Conservation (phyloP, 2,113 vertebrate genomes). For the Calidris pugnax region DNA sequence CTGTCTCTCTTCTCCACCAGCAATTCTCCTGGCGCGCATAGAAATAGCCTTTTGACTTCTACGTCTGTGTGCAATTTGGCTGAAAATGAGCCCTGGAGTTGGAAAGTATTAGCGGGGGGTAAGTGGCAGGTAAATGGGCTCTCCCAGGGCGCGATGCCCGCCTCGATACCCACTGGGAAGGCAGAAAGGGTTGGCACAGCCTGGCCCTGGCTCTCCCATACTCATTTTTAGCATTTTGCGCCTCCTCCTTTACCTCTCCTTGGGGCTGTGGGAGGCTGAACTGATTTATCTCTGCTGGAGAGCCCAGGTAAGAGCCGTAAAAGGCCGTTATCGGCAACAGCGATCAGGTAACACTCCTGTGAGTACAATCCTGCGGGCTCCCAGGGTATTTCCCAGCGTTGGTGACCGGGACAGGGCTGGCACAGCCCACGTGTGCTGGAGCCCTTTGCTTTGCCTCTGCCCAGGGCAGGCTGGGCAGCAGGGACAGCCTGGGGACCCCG, state of each 20-base stretch:
- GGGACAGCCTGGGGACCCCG: background rate
- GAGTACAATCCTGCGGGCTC: background rate
- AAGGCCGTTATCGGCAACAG: background rate
- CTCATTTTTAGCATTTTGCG: background rate
- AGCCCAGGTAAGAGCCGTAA: background rate
- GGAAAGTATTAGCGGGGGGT: background rate
- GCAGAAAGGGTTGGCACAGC: background rate
- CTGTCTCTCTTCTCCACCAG: background rate
- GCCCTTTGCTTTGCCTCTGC: background rate
- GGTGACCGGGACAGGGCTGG: fast-evolving
- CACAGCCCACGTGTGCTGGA: background rate
- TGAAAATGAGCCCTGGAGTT: slow-evolving; percentile 15
- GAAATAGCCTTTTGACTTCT: slow-evolving; percentile 50
- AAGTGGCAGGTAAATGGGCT: background rate
- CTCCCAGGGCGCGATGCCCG: background rate
- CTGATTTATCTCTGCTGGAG: background rate
- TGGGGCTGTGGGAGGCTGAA: background rate
- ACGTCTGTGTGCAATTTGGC: background rate
- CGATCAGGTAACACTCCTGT: background rate
- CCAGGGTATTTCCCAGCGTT: background rate
- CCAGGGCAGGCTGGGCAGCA: fast-evolving
- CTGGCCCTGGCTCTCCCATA: background rate
- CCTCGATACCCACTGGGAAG: background rate
- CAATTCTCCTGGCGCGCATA: background rate
- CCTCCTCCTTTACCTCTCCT: background rate